These are phyloP conservation scores for Galaxias olidus DNA, from an alignment of 2,797 vertebrate species.

Conservation along the genomic window DNA sequence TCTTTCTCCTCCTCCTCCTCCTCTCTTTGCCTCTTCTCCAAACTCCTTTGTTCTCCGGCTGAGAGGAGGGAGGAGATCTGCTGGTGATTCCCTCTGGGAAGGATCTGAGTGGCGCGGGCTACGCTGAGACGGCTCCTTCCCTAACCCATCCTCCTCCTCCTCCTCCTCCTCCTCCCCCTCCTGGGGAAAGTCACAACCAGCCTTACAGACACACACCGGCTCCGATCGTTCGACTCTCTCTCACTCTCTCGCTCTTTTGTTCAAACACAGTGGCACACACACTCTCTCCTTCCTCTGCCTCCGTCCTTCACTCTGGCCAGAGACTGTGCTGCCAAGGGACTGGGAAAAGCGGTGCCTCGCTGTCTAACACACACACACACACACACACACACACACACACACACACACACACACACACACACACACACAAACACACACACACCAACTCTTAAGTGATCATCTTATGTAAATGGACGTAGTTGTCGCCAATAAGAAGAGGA, in stretches of 20 bases:
- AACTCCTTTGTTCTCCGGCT: conserved; percentile 26
- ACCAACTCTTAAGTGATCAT: conserved; percentile 37
- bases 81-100: neutral
- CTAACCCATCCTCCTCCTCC: conserved; percentile 51
- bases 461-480: conserved; percentile 51
- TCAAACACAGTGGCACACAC: conserved; percentile 14
- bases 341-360: conserved; percentile 2
- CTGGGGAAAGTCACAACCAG: conserved; percentile 10
- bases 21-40: conserved; percentile 31
- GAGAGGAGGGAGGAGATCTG: neutral
- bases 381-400: conserved; percentile 30
- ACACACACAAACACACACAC: conserved; percentile 27
- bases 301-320: conserved; percentile 14
- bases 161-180: conserved; percentile 23
- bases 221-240: neutral
- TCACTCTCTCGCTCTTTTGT: conserved; percentile 16
- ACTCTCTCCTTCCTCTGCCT: conserved; percentile 9
- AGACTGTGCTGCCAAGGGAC: no score
- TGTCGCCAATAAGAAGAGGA: conserved; percentile 43
- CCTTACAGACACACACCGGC: neutral
- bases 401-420: conserved; percentile 7
- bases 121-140: conserved; percentile 17
- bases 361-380: conserved; percentile 34
- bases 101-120: no score
- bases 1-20: conserved; percentile 23